Percentiles rank a stretch among this genome's conserved stretches.
phyloP scores from a whole-genome alignment of 2,797 vertebrate genomes.

The Thaleichthys pacificus region DNA sequence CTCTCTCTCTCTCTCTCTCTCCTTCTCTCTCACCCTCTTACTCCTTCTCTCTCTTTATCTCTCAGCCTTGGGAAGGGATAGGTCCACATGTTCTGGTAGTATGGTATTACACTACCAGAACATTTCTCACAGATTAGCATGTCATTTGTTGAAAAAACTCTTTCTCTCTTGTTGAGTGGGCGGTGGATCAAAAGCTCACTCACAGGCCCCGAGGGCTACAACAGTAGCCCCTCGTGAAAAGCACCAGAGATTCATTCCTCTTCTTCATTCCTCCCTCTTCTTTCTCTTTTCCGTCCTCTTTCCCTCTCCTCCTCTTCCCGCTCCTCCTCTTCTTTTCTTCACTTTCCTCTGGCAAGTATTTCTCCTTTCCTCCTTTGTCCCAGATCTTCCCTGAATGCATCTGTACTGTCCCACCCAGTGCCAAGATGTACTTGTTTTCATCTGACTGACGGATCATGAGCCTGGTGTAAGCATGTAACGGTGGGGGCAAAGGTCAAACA shows the following conservation, averaged over 20 bases:
- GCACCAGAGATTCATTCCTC: too few species aligned
- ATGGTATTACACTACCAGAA: too few species aligned
- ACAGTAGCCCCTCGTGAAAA: slow-evolving; percentile 30
- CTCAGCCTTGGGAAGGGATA: slow-evolving; percentile 20
- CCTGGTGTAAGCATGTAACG: slow-evolving; percentile 30
- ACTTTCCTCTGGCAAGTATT: too few species aligned
- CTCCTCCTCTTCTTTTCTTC: neutral
- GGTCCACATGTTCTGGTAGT: too few species aligned
- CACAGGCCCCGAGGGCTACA: slow-evolving; percentile 38
- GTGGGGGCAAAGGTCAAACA: slow-evolving; percentile 26
- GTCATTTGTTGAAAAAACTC: too few species aligned
- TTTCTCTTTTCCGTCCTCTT: too few species aligned
- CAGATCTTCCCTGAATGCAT: slow-evolving; percentile 17
- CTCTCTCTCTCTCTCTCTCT: neutral
- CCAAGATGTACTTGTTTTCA: slow-evolving; percentile 1
- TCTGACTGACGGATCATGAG: slow-evolving; percentile 50
- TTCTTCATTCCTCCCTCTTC: too few species aligned
- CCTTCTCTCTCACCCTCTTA: neutral
- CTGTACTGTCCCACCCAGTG: slow-evolving; percentile 30
- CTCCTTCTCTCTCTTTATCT: slow-evolving; percentile 25
- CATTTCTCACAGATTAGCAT: too few species aligned
- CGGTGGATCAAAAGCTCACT: slow-evolving; percentile 44
- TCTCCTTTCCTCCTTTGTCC: neutral
- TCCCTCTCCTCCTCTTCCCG: too few species aligned
- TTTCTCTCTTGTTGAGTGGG: slow-evolving; percentile 39